Conservation (phyloP, 1,140 invertebrate genomes). For the Brachionus koreanus region DNA sequence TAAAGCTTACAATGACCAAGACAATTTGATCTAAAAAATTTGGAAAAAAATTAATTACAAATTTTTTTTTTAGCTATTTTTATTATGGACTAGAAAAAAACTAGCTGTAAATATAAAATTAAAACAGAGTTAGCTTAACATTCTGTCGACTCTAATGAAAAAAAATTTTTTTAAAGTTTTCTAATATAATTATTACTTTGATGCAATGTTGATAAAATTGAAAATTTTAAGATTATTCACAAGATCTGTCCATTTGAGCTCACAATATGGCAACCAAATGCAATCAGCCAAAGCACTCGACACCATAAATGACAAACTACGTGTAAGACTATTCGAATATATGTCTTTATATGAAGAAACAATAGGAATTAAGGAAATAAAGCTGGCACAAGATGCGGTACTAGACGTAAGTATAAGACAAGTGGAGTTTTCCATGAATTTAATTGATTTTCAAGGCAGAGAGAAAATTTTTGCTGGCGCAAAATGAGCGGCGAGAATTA, state of each 20-base stretch:
- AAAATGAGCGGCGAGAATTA: constrained; percentile 63
- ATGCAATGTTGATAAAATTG: not conserved
- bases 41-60: no score
- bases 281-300: not conserved
- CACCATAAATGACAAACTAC: not conserved
- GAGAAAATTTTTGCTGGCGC: constrained; percentile 63
- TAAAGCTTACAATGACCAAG: no score
- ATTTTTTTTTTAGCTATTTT: no score
- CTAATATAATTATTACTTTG: not conserved
- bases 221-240: not conserved
- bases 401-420: constrained; percentile 51
- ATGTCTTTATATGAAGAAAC: constrained; percentile 59
- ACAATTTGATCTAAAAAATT: no score
- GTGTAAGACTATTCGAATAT: constrained; percentile 20
- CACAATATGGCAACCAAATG: not conserved
- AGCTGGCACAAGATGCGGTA: constrained; percentile 58
- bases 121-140: no score
- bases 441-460: constrained; percentile 54
- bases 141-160: not conserved
- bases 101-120: no score
- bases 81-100: no score
- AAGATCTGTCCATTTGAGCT: not conserved
- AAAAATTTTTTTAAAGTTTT: not conserved
- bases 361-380: constrained; percentile 58
- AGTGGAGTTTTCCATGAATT: not conserved